Evolutionary conservation across 2,888 invertebrate genomes (phyloP).

Genomic region (Julus scandinavius): DNA sequence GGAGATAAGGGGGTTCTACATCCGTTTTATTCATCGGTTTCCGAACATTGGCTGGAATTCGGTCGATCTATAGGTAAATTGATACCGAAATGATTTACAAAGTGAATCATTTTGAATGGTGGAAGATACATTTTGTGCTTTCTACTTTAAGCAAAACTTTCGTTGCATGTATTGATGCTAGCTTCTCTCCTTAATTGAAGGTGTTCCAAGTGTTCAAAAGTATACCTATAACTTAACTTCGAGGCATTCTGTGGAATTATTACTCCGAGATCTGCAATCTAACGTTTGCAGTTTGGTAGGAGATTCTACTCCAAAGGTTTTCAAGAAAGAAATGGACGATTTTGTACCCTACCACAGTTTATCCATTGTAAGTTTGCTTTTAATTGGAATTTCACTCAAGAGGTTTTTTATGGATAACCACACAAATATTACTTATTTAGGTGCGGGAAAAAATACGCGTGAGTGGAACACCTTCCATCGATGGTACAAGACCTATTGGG

Average conservation of each 20-base stretch:
- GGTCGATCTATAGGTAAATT: constrained; percentile 65
- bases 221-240: constrained; percentile 66
- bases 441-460: constrained; percentile 25
- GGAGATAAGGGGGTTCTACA: constrained; percentile 71
- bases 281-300: constrained; percentile 65
- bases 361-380: constrained; percentile 8
- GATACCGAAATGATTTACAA: not conserved
- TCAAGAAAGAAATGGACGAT: constrained; percentile 58
- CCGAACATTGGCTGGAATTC: constrained; percentile 74
- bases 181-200: constrained; percentile 62
- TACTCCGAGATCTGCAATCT: constrained; percentile 69
- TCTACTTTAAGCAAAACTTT: not conserved
- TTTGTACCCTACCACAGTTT: constrained; percentile 57
- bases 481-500: constrained; percentile 63
- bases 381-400: not conserved
- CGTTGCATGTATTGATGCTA: not conserved
- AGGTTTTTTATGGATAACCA: not conserved
- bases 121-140: too few species aligned
- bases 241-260: constrained; percentile 66
- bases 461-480: constrained; percentile 47
- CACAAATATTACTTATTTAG: not conserved
- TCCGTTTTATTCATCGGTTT: constrained; percentile 69
- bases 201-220: constrained; percentile 73
- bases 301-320: constrained; percentile 63
- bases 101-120: too few species aligned